Percentiles rank a stretch among this genome's conserved stretches.
phyloP scores from a whole-genome alignment of 2,797 vertebrate species.

The Oreonectes daqikongensis region DNA sequence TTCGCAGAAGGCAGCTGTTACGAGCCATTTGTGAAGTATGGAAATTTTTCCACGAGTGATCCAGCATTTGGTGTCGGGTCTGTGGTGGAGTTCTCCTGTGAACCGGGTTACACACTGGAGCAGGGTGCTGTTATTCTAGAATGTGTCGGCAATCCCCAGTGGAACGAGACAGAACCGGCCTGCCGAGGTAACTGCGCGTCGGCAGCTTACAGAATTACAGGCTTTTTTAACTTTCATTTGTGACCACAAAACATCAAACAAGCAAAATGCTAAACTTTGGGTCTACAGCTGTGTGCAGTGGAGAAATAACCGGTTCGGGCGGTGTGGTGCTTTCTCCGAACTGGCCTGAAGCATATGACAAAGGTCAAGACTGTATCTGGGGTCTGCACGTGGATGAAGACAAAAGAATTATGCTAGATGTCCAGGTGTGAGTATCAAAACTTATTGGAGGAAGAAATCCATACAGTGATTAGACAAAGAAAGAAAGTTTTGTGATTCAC shows the following conservation, averaged over 20 bases:
- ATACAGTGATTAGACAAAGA: neutral
- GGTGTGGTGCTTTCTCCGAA: conserved; percentile 96
- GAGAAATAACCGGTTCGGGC: conserved; percentile 91
- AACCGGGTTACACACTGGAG: conserved; percentile 94
- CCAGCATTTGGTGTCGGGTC: conserved; percentile 83
- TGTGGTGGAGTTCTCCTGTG: conserved; percentile 92
- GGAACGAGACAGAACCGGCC: conserved; percentile 97
- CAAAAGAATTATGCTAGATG: conserved; percentile 93
- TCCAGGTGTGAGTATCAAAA: conserved; percentile 86
- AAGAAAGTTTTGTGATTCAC: neutral
- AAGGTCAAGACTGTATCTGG: conserved; percentile 99
- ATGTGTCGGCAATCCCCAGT: conserved; percentile 89
- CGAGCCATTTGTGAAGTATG: conserved; percentile 94
- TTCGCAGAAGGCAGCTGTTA: conserved; percentile 92
- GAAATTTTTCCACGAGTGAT: conserved; percentile 94
- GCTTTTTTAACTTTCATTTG: no score
- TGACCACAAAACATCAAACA: no score
- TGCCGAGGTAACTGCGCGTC: conserved; percentile 85
- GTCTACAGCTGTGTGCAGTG: conserved; percentile 93
- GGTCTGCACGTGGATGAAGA: conserved; percentile 96
- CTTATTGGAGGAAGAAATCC: neutral
- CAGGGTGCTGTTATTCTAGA: conserved; percentile 95
- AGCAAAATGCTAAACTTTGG: conserved; percentile 48
- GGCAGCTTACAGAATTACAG: no score
- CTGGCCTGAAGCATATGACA: conserved; percentile 96